Conservation (phyloP, 2,797 vertebrate genomes). For the Takifugu ocellatus region DNA sequence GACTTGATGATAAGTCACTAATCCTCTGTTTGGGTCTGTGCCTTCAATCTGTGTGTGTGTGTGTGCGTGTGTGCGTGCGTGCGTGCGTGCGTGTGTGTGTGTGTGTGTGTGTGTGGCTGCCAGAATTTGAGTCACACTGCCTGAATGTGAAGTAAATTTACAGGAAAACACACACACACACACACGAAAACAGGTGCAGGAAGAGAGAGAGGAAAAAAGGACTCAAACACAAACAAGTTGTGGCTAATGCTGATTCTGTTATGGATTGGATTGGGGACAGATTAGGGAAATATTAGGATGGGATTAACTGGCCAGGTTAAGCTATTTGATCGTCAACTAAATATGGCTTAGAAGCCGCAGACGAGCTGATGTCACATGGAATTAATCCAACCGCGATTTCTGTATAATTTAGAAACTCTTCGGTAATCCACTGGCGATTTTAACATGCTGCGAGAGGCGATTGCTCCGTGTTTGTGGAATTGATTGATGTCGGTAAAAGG, state of each 20-base stretch:
- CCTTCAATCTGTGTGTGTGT: conserved; percentile 38
- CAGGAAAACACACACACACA: conserved; percentile 29
- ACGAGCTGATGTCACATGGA: conserved; percentile 63
- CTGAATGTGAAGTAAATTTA: conserved; percentile 42
- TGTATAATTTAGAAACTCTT: conserved; percentile 63
- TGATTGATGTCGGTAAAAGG: conserved; percentile 28
- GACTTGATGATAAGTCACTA: conserved; percentile 57
- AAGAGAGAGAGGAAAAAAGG: neutral
- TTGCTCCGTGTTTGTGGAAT: conserved; percentile 19
- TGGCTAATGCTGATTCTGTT: conserved; percentile 46
- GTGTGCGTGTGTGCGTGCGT: neutral
- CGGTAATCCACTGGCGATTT: conserved; percentile 66
- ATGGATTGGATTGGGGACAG: conserved; percentile 70
- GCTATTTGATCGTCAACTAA: conserved; percentile 71
- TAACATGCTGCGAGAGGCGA: conserved; percentile 50
- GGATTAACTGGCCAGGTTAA: conserved; percentile 71
- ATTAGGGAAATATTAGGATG: conserved; percentile 71
- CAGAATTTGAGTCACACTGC: conserved; percentile 46
- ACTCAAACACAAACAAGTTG: conserved; percentile 49
- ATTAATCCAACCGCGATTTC: conserved; percentile 67
- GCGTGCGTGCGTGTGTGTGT: neutral
- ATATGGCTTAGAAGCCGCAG: conserved; percentile 67
- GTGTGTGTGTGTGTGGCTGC: conserved; percentile 22
- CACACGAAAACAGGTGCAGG: conserved; percentile 3
- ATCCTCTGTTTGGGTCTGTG: conserved; percentile 59